These are phyloP conservation scores for Amphipoea lucens DNA, from an alignment of 2,888 invertebrate species.

Conservation along the genomic window DNA sequence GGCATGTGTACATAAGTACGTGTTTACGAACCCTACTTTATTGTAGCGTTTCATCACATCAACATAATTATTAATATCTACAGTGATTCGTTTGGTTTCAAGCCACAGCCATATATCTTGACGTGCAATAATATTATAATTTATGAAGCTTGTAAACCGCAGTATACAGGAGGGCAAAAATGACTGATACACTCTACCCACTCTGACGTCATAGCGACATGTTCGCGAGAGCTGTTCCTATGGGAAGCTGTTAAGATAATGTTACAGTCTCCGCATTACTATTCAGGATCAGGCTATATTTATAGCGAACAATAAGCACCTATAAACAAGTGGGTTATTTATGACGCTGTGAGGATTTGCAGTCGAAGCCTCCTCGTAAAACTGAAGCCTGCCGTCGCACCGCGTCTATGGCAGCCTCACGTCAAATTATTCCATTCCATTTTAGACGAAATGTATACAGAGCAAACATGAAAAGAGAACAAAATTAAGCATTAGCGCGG, in stretches of 20 bases:
- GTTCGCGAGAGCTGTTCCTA: constrained; percentile 2
- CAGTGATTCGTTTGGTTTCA: constrained; percentile 14
- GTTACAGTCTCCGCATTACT: constrained; percentile 72
- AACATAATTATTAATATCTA: constrained; percentile 24
- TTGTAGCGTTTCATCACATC: constrained; percentile 3
- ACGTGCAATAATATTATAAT: constrained; percentile 60
- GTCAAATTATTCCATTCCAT: constrained; percentile 88
- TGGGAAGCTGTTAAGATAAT: constrained; percentile 64
- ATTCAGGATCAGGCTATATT: constrained; percentile 71
- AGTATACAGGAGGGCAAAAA: constrained; percentile 20
- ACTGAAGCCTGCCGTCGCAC: constrained; percentile 76
- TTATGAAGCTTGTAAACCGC: constrained; percentile 47
- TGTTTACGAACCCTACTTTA: not conserved
- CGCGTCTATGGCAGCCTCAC: constrained; percentile 81
- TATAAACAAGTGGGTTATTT: constrained; percentile 67
- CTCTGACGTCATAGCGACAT: not conserved
- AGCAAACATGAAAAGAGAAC: constrained; percentile 90
- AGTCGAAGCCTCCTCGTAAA: constrained; percentile 65
- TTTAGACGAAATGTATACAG: constrained; percentile 89
- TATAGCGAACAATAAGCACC: constrained; percentile 65
- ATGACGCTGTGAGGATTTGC: constrained; percentile 49
- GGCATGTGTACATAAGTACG: too few species aligned
- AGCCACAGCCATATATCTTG: constrained; percentile 30
- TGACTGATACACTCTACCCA: constrained; percentile 18
- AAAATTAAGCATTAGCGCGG: constrained; percentile 85